Percentiles rank a stretch among this genome's conserved stretches.
phyloP scores from a whole-genome alignment of 2,888 invertebrate species.

The Dromius quadrimaculatus region DNA sequence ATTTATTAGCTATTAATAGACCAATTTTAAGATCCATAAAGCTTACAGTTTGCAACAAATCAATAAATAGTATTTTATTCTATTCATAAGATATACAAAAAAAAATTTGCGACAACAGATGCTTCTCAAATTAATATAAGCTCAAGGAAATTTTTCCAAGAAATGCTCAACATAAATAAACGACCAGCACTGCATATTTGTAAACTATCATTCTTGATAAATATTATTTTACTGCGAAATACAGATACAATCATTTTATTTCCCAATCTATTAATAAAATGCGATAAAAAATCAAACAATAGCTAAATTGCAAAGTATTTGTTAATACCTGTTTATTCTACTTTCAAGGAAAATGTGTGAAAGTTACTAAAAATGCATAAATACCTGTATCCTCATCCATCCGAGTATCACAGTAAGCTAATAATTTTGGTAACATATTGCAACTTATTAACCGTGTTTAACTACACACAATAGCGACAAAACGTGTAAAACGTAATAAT shows the following conservation, averaged over 20 bases:
- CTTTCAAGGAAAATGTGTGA: constrained; percentile 46
- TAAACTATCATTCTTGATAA: no score
- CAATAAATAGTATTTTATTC: background rate
- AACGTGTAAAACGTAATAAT: constrained; percentile 40
- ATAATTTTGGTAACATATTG: constrained; percentile 49
- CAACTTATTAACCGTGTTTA: constrained; percentile 5
- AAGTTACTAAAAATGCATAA: constrained; percentile 37
- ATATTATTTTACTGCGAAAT: no score
- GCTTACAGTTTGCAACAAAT: background rate
- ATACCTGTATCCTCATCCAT: constrained; percentile 42
- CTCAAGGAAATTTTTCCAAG: no score
- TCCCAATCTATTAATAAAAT: no score
- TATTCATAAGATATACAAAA: background rate
- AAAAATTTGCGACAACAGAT: no score
- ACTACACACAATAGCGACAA: constrained; percentile 14
- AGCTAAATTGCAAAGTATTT: no score
- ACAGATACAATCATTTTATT: no score
- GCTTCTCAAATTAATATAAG: no score
- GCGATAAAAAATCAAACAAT: no score
- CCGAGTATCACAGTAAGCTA: constrained; percentile 26
- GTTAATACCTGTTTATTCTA: constrained; percentile 20
- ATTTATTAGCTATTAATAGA: background rate
- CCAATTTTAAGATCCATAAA: background rate
- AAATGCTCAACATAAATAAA: no score
- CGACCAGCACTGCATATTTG: no score